Percentiles rank a stretch among this genome's conserved stretches.
phyloP scores from a whole-genome alignment of 2,888 invertebrate genomes.

The Epirrita christyi region DNA sequence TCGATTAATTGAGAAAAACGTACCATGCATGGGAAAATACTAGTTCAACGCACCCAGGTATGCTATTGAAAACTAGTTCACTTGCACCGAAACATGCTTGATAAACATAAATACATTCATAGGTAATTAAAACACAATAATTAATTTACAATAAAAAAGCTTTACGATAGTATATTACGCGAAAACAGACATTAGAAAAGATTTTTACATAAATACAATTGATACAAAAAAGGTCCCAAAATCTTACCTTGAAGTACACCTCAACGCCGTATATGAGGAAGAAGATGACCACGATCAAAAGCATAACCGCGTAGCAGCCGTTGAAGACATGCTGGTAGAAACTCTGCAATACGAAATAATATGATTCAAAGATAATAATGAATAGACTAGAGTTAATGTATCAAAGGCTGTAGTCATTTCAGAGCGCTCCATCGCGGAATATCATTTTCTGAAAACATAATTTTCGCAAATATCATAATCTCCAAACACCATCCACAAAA shows the following conservation, averaged over 20 bases:
- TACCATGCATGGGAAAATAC: too few species aligned
- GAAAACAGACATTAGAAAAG: too few species aligned
- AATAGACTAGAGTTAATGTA: background rate
- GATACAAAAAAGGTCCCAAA: constrained; percentile 1
- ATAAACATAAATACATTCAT: background rate
- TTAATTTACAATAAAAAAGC: too few species aligned
- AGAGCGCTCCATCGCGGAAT: background rate
- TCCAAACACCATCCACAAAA: too few species aligned
- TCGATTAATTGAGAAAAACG: too few species aligned
- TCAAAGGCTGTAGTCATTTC: constrained; percentile 5
- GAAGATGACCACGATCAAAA: constrained; percentile 95
- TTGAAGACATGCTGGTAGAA: constrained; percentile 95
- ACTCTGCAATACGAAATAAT: constrained; percentile 72
- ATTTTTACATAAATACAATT: too few species aligned
- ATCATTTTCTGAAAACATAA: too few species aligned
- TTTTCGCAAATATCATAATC: too few species aligned
- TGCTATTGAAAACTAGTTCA: constrained; percentile 4
- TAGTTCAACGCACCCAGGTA: background rate
- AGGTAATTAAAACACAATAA: too few species aligned
- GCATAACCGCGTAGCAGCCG: constrained; percentile 95
- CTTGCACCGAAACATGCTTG: background rate
- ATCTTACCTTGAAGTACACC: constrained; percentile 94
- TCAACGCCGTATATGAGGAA: constrained; percentile 97
- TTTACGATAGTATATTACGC: too few species aligned
- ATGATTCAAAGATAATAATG: background rate